phyloP scores from a whole-genome alignment of 2,113 vertebrate genomes.

The Vulpes ferrilata region DNA sequence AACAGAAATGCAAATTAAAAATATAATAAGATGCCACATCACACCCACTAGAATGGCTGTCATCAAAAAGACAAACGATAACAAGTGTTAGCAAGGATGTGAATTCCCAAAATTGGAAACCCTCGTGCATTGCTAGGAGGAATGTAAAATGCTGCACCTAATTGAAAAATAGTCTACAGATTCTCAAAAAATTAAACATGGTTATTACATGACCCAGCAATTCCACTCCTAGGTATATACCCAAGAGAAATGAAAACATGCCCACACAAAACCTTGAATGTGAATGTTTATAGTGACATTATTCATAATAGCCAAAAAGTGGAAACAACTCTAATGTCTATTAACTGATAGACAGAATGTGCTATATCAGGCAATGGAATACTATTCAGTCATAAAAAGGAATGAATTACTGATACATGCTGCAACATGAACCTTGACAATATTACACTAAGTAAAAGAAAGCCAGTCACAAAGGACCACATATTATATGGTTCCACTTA shows the following conservation, averaged over 20 bases:
- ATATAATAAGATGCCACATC: not conserved
- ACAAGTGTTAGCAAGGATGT: not conserved
- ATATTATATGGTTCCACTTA: not conserved
- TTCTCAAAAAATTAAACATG: not conserved
- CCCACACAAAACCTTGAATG: not conserved
- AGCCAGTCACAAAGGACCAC: not conserved
- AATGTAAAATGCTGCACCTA: not conserved
- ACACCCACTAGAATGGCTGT: not conserved
- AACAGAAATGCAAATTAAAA: slow-evolving; percentile 7
- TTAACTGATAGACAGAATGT: not conserved
- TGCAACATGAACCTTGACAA: not conserved
- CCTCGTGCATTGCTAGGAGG: not conserved
- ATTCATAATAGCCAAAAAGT: not conserved
- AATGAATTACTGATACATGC: not conserved
- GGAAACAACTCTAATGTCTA: not conserved
- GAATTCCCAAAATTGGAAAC: not conserved
- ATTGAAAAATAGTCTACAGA: not conserved
- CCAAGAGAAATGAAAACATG: not conserved
- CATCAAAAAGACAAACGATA: not conserved
- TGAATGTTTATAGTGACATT: not conserved
- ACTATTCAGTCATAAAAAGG: not conserved
- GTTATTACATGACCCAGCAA: not conserved
- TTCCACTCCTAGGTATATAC: not conserved
- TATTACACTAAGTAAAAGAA: not conserved
- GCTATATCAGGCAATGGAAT: not conserved